Evolutionary conservation across 2,113 vertebrate species (phyloP), one percentile per base, ranked within the genome.

Genomic region (Channa maculata): DNA sequence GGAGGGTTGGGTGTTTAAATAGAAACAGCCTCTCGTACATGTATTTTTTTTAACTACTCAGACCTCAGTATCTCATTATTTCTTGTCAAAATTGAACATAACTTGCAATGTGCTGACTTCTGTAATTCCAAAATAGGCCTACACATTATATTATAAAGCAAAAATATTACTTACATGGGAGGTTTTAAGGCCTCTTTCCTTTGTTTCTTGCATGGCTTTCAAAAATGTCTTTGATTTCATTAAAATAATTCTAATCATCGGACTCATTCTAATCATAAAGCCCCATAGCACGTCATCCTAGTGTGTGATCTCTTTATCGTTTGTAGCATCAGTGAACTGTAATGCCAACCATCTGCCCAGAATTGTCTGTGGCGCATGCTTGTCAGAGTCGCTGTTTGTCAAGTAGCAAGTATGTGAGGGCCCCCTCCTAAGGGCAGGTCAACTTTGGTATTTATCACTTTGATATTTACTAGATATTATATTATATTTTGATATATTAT

Each of bases 341-440:
- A 86, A 89, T 77, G 79, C 67, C 59, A 68, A 34, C 78, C 81
- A 82, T 85, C 85, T 86, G 85, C 52, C 65, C 53, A 9, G 11
- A 60, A 57, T 36, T 54, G 67, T 83, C 75, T 49, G 43, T 77
- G 72, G 54, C 39, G 67, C 62, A 64, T n/a, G 74, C 65, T 57
- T 66, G 78, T 79, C 70, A 80, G 45, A 74, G 53, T 70, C 45
- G 6, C 68, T 50, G 24, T 69, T 79, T 65, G n/a, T n/a, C n/a
- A n/a, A n/a, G 24, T 24, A 24, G 24, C 24, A 24, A 24, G 24
- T 24, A 24, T 24, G 24, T 24, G 24, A 24, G 24, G 24, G 24
- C 24, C 24, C 24, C 24, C 24, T 24, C 24, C 24, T 24, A 24
- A 24, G 24, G 24, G 24, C 24, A 24, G 24, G 24, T 24, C 24